Evolutionary conservation across 2,113 vertebrate genomes (phyloP).

Genomic region (Cygnus buccinator): DNA sequence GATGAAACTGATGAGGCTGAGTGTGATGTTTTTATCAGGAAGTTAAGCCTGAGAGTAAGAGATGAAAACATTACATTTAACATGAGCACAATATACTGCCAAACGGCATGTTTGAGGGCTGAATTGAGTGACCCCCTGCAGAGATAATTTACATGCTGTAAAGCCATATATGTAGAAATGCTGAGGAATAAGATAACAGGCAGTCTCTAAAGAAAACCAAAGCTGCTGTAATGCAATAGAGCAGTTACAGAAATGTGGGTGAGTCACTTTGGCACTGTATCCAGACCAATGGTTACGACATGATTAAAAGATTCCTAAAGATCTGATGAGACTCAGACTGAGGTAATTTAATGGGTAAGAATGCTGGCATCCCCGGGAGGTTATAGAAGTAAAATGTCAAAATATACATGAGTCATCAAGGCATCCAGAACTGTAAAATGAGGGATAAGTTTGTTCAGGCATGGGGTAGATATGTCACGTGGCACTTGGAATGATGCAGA

Average conservation of each 20-base stretch:
- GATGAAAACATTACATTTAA: conserved; percentile 29
- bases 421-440: background rate
- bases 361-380: background rate
- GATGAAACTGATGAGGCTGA: conserved; percentile 37
- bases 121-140: background rate
- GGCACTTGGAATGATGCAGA: background rate
- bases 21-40: conserved; percentile 9
- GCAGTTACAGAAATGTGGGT: background rate
- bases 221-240: background rate
- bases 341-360: background rate
- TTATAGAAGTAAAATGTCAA: background rate
- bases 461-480: background rate
- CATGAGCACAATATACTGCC: background rate
- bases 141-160: background rate
- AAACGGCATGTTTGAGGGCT: background rate
- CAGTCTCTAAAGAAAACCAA: background rate
- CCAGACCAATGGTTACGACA: background rate
- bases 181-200: background rate
- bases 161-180: background rate
- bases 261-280: background rate
- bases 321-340: background rate
- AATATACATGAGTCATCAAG: background rate
- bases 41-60: conserved; percentile 20
- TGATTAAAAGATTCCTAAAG: background rate
- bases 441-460: background rate